Evolutionary conservation across 1,140 invertebrate species (phyloP), one percentile per base, ranked within the genome.

Genomic region (Hylaeus anthracinus): DNA sequence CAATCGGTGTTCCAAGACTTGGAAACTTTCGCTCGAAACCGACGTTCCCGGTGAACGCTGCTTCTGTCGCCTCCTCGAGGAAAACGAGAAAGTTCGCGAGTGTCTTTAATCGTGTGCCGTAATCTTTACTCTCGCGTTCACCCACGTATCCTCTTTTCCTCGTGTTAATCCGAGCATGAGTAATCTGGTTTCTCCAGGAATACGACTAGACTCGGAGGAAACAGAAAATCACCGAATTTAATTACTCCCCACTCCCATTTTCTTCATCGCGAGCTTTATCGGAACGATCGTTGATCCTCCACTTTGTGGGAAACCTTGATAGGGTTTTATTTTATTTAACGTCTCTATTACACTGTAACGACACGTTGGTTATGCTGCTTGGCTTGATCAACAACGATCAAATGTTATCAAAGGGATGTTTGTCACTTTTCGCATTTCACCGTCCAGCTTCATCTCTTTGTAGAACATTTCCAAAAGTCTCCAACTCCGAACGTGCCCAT

Each of bases 181-280:
- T 58, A 2, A 63, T 63, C 73, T 37, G 26, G 72, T n/a, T 66
- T 75, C 73, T 39, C 74, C 53, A 10, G 53, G 64, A 56, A 56
- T 67, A 67, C 56, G 51, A 76, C 74, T 48, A 64, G 69, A 69
- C 69, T 76, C 74, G 69, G 37, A 69, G 64, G 51, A 45, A 76
- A 76, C 74, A 69, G 74, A 64, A 76, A 76, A 76, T 76, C 53
- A 69, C 64, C 41, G 64, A 67, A 69, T 69, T 58, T 69, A 69
- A 76, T 69, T 76, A 67, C 64, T 45, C 45, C 55, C 48, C 1
- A 65, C 39, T 55, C 61, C 51, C 61, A 56, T 75, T n/a, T n/a
- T 75, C 64, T 8, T 26, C 26, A 0, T 26, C 37, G 6, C 1
- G 12, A 45, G 14, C n/a, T 45, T 66, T 67, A 75, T 67, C 9